phyloP scores from a whole-genome alignment of 1,140 invertebrate genomes.

The Neodiprion fabricii region DNA sequence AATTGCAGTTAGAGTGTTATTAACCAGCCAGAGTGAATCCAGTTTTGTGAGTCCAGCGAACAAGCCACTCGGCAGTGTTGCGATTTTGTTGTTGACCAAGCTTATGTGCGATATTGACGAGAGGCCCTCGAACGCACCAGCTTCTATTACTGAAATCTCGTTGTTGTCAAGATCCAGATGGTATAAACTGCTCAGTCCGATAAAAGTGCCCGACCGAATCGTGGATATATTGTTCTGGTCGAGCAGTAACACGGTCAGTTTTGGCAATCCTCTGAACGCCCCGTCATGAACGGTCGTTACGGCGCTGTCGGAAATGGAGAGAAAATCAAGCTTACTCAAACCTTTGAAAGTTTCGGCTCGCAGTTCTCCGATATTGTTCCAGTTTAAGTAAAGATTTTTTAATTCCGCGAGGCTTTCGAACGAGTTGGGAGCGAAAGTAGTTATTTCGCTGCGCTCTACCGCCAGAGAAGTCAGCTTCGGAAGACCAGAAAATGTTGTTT shows the following conservation, averaged over 20 bases:
- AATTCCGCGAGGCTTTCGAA: constrained; percentile 23
- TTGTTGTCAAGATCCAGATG: neutral
- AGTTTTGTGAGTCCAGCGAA: neutral
- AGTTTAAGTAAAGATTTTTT: constrained; percentile 21
- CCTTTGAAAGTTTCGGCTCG: constrained; percentile 15
- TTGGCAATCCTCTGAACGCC: constrained; percentile 21
- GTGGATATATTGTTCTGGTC: constrained; percentile 23
- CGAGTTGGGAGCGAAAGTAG: constrained; percentile 1
- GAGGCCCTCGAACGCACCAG: neutral
- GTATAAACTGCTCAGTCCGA: neutral
- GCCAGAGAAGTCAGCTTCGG: constrained; percentile 17
- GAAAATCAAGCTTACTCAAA: constrained; percentile 23
- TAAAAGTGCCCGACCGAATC: constrained; percentile 17
- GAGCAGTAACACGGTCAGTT: neutral
- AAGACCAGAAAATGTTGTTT: constrained; percentile 19
- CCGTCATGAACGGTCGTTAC: constrained; percentile 13
- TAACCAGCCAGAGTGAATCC: neutral
- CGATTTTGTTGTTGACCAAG: neutral
- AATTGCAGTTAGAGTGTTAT: neutral
- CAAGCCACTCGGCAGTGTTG: neutral
- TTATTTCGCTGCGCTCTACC: constrained; percentile 31
- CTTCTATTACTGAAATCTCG: neutral
- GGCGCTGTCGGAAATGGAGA: constrained; percentile 27
- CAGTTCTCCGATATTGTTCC: constrained; percentile 22
- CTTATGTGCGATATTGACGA: neutral